Evolutionary conservation across 1,140 invertebrate species (phyloP).

Genomic region (Plectus sambesii): DNA sequence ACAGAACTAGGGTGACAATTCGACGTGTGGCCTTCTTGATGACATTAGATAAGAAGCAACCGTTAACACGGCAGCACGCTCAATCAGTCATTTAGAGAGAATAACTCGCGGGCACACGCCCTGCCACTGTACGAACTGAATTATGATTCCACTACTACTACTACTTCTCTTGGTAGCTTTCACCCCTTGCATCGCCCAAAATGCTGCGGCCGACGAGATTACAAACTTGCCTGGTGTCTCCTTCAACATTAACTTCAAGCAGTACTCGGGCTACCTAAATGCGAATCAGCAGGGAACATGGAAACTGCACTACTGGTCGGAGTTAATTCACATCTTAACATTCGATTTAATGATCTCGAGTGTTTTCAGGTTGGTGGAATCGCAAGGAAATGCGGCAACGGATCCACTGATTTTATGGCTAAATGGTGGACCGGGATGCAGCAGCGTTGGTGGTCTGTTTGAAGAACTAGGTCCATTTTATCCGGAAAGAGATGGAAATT

Average conservation of each 20-base stretch:
- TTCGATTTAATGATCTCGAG: not conserved
- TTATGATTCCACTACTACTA: too few species aligned
- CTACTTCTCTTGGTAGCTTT: too few species aligned
- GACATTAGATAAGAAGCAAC: too few species aligned
- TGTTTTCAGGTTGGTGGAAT: constrained; percentile 48
- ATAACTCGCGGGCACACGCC: too few species aligned
- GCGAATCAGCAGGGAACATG: constrained; percentile 24
- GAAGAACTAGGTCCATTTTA: constrained; percentile 51
- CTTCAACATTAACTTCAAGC: constrained; percentile 21
- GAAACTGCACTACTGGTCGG: constrained; percentile 25
- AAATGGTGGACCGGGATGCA: constrained; percentile 53
- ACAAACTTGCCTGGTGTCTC: constrained; percentile 22
- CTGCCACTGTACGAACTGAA: too few species aligned
- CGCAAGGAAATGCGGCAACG: constrained; percentile 43
- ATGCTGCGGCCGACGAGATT: constrained; percentile 19
- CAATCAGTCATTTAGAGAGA: too few species aligned
- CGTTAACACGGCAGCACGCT: too few species aligned
- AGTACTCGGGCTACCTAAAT: constrained; percentile 28
- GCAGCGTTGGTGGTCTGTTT: constrained; percentile 49
- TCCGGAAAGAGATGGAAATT: constrained; percentile 41
- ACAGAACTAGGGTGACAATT: too few species aligned
- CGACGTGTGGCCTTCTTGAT: too few species aligned
- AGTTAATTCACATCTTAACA: too few species aligned
- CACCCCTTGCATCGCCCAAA: too few species aligned
- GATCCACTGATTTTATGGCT: constrained; percentile 53